Base-by-base conservation (phyloP, 2,888 invertebrate species). In the Dorcus hopei region DNA sequence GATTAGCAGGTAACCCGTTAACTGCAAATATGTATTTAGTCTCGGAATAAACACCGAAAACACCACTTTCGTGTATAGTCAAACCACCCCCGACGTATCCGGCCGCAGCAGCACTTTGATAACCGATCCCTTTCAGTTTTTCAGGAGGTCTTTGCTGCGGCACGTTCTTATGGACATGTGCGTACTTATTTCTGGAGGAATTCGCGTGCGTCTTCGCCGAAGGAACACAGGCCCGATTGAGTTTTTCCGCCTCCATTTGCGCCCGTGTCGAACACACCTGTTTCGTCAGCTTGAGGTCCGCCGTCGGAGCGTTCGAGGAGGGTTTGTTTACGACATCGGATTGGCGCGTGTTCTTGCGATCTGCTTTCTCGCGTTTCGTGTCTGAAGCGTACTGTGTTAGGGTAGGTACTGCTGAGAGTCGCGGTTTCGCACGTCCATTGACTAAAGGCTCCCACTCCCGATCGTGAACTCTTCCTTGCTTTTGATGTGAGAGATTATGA, bases 11-110 rank as follows among this genome's bases (percentile, higher is more conserved):
- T 61, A 80, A 71, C 38, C 81, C 80, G 70, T 80, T 82, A 54
- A 82, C 81, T 66, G 81, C 80, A 72, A 81, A 82, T 57, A 82
- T 80, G 69, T 81, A 83, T 71, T 82, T 82, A 52, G 81, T 80
- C 70, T 82, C 82, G 62, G 77, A 73, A 65, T 74, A 78, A 64
- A 78, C 76, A 68, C 76, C 76, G 61, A 71, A 77, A 61, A 75
- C 73, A 67, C 73, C 69, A 62, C 66, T 61, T 60, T 71, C 69
- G 61, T 68, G 63, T 54, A 65, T 64, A 52, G 57, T 61, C 54
- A 65, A 51, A 48, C 60, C 65, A 52, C 66, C 65, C 54, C 66
- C 66, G 47, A 67, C 63, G 52, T 62, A 64, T 57, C 66, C 47
- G 40, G 47, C 61, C 61, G 63, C 64, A 51, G 63, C 63, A 54